Conservation (phyloP, 2,113 vertebrate genomes). For the Azemiops feae region DNA sequence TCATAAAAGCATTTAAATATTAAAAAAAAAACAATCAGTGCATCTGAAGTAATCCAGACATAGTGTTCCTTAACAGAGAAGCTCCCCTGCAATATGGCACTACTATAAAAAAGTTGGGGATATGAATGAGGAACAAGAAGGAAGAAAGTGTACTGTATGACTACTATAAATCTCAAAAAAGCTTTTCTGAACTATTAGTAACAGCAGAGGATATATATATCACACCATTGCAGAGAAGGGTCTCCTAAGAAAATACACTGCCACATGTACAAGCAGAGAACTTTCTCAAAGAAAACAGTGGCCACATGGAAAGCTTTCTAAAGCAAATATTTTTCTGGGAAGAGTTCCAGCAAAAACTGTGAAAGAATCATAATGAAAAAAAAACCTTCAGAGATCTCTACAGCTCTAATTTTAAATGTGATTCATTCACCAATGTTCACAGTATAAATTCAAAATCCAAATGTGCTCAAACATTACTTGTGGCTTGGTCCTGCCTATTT, state of each 20-base stretch:
- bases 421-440: neutral
- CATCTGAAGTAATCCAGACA: neutral
- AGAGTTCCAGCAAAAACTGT: slow-evolving; percentile 21
- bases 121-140: neutral
- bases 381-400: neutral
- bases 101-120: neutral
- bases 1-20: neutral
- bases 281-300: neutral
- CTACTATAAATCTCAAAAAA: neutral
- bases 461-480: neutral
- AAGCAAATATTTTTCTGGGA: slow-evolving; percentile 21
- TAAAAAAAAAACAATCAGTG: neutral
- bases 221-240: neutral
- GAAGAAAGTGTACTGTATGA: neutral
- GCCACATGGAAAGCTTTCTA: slow-evolving; percentile 26
- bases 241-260: neutral
- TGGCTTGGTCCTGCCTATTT: neutral
- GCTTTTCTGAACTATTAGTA: neutral
- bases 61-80: neutral
- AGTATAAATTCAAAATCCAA: neutral
- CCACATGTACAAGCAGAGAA: slow-evolving; percentile 38
- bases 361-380: slow-evolving; percentile 1
- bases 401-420: neutral
- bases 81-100: no score
- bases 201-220: neutral